phyloP scores from a whole-genome alignment of 2,113 vertebrate species.

The Aptenodytes forsteri region DNA sequence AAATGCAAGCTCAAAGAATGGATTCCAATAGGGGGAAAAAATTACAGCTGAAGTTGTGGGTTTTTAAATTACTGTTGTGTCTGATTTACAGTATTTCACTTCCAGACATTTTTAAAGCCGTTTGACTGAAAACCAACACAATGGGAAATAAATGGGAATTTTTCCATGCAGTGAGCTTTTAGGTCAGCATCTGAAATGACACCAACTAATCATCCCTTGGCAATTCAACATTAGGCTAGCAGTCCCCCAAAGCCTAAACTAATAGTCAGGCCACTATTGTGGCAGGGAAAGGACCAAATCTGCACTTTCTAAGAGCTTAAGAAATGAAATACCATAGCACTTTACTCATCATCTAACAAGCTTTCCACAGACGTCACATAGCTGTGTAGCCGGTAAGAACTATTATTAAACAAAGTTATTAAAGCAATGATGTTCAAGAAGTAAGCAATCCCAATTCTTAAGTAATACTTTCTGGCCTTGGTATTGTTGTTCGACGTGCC shows the following conservation, averaged over 20 bases:
- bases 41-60: not conserved
- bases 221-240: not conserved
- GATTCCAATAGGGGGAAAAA: not conserved
- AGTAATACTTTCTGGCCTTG: not conserved
- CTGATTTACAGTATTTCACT: not conserved
- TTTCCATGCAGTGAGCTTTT: not conserved
- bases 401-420: conserved; percentile 47
- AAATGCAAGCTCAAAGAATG: not conserved
- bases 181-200: not conserved
- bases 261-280: not conserved
- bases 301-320: conserved; percentile 1
- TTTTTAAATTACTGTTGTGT: not conserved
- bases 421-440: conserved; percentile 24
- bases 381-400: not conserved
- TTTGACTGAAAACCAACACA: not conserved
- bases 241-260: not conserved
- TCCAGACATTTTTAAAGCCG: not conserved
- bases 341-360: conserved; percentile 9
- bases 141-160: not conserved
- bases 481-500: not conserved
- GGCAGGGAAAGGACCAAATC: not conserved
- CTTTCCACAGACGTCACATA: not conserved
- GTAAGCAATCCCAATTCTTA: not conserved
- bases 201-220: not conserved
- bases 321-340: not conserved